Evolutionary conservation across 2,113 vertebrate species (phyloP).

Genomic region (Ailuropoda melanoleuca): DNA sequence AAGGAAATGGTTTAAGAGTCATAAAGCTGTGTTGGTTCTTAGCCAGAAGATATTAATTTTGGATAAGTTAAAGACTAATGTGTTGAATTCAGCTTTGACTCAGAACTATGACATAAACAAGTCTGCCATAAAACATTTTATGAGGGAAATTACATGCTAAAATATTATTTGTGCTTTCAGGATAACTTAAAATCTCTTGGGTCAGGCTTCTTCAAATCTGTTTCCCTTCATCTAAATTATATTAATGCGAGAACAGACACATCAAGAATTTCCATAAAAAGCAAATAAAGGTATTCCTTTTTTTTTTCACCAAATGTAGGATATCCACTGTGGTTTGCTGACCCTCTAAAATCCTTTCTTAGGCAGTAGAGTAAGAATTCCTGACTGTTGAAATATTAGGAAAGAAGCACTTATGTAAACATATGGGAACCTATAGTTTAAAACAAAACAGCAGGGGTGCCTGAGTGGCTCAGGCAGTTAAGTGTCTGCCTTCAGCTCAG

Average conservation of each 20-base stretch:
- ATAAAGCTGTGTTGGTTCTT: constrained; percentile 48
- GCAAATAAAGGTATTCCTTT: constrained; percentile 24
- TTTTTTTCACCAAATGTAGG: constrained; percentile 17
- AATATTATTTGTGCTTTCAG: constrained; percentile 58
- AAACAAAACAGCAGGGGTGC: neutral
- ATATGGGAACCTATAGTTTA: neutral
- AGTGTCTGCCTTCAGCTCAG: neutral
- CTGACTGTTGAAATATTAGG: constrained; percentile 22
- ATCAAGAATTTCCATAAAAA: constrained; percentile 56
- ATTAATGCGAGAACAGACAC: constrained; percentile 52
- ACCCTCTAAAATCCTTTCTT: neutral
- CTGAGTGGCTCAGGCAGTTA: neutral
- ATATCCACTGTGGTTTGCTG: neutral
- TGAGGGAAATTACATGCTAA: constrained; percentile 50
- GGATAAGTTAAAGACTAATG: constrained; percentile 50
- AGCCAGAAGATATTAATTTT: constrained; percentile 61
- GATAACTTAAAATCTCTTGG: constrained; percentile 52
- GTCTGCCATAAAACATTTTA: constrained; percentile 59
- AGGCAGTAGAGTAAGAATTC: neutral
- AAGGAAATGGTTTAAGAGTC: constrained; percentile 50
- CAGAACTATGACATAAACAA: constrained; percentile 55
- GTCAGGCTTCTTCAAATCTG: constrained; percentile 45
- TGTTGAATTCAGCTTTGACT: constrained; percentile 57
- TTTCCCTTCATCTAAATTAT: constrained; percentile 61
- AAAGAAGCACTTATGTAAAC: constrained; percentile 42